phyloP scores from a whole-genome alignment of 2,113 vertebrate species.

The Furnarius figulus region DNA sequence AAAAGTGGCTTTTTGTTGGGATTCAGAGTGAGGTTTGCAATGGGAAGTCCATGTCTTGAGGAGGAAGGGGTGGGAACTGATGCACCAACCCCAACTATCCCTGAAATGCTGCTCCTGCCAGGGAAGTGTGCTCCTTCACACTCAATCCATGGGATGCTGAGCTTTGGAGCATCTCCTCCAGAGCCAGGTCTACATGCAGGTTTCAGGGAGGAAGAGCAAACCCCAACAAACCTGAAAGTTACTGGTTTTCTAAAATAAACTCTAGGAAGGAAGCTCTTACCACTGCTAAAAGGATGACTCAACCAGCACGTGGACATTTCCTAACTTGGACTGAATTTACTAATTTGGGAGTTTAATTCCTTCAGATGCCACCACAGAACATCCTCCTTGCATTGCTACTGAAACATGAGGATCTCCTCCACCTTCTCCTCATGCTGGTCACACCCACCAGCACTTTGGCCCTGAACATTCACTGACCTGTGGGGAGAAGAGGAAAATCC shows the following conservation, averaged over 20 bases:
- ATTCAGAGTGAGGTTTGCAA: not conserved
- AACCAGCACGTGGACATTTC: not conserved
- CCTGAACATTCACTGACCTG: not conserved
- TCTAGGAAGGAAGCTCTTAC: constrained; percentile 41
- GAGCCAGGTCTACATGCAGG: not conserved
- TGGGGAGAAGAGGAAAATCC: not conserved
- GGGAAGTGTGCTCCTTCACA: not conserved
- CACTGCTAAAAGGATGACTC: not conserved
- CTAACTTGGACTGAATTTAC: not conserved
- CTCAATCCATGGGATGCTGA: fast-evolving
- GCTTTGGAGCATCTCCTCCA: not conserved
- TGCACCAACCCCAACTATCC: not conserved
- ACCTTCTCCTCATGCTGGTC: not conserved
- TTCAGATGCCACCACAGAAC: not conserved
- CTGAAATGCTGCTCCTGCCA: not conserved
- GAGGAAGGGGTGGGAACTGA: not conserved
- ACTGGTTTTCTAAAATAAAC: not conserved
- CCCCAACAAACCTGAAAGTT: not conserved
- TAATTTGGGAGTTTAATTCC: not conserved
- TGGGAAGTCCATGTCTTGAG: fast-evolving
- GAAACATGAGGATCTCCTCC: not conserved
- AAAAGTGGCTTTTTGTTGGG: not conserved
- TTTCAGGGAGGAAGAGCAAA: not conserved
- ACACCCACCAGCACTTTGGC: not conserved
- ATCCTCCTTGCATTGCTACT: not conserved